Percentiles rank a stretch among this genome's conserved stretches.
These are phyloP conservation scores for Halcyon leucocephala DNA, from an alignment of 2,797 vertebrate species.

Conservation along the genomic window DNA sequence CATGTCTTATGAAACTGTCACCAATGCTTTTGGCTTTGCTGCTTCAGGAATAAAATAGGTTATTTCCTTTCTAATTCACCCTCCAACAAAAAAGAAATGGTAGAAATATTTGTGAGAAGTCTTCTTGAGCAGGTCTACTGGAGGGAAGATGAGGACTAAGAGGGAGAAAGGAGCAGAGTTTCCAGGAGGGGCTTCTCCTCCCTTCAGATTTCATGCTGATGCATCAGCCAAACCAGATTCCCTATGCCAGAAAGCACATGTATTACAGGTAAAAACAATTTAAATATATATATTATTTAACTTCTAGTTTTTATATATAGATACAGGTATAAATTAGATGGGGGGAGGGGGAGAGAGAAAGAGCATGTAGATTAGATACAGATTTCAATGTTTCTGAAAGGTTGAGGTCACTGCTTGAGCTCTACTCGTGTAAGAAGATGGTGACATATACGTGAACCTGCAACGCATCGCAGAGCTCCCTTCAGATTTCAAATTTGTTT, in stretches of 20 bases:
- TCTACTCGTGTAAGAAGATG: not conserved
- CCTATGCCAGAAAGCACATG: not conserved
- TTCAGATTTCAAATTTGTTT: not conserved
- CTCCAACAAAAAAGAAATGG: not conserved
- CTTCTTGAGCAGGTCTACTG: not conserved
- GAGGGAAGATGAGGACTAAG: not conserved
- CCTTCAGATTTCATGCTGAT: not conserved
- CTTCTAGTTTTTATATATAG: not conserved
- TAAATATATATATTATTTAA: not conserved
- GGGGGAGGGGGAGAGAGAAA: not conserved
- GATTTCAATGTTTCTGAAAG: not conserved
- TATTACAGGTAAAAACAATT: not conserved
- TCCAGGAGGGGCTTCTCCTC: not conserved
- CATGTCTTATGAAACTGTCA: not conserved
- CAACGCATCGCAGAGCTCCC: not conserved
- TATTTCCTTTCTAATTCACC: not conserved
- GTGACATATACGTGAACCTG: rapidly evolving
- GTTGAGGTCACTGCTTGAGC: not conserved
- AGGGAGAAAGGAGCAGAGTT: not conserved
- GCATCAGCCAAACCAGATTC: not conserved
- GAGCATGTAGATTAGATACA: not conserved
- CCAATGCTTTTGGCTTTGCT: not conserved
- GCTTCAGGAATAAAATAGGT: not conserved
- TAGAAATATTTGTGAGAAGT: not conserved
- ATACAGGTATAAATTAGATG: not conserved